Conservation (phyloP, 2,113 vertebrate species). For the Brachyistius frenatus region DNA sequence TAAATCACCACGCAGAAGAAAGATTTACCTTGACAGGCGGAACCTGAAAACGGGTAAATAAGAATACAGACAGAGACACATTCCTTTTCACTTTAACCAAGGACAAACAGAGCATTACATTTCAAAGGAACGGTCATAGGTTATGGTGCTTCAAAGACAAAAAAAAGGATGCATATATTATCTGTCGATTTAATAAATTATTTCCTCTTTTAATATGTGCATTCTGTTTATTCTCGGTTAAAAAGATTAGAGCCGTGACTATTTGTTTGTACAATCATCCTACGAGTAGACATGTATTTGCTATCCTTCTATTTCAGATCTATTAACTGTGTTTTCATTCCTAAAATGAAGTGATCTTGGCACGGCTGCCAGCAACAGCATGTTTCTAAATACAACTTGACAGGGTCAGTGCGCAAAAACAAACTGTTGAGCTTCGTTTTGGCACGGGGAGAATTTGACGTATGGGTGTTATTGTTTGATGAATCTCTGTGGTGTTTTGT, state of each 20-base stretch:
- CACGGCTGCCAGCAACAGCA: constrained; percentile 48
- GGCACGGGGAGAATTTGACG: constrained; percentile 54
- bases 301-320: constrained; percentile 38
- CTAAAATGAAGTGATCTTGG: constrained; percentile 64
- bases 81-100: constrained; percentile 55
- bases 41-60: constrained; percentile 77
- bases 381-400: constrained; percentile 69
- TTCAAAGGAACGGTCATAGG: constrained; percentile 45
- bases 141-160: constrained; percentile 23
- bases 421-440: constrained; percentile 65
- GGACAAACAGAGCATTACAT: constrained; percentile 39
- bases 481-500: constrained; percentile 57
- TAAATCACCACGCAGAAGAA: constrained; percentile 77
- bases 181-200: background rate
- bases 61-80: constrained; percentile 61
- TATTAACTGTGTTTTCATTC: constrained; percentile 62
- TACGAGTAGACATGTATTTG: constrained; percentile 38
- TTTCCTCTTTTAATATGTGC: constrained; percentile 14
- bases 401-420: constrained; percentile 72
- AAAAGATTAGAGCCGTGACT: constrained; percentile 15
- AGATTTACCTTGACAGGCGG: constrained; percentile 82
- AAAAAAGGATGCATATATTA: constrained; percentile 13
- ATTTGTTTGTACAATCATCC: constrained; percentile 56
- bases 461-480: constrained; percentile 60
- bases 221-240: background rate